Percentiles rank a stretch among this genome's conserved stretches.
Evolutionary conservation across 2,888 invertebrate species (phyloP).

Genomic region (Crossocerus cetratus): DNA sequence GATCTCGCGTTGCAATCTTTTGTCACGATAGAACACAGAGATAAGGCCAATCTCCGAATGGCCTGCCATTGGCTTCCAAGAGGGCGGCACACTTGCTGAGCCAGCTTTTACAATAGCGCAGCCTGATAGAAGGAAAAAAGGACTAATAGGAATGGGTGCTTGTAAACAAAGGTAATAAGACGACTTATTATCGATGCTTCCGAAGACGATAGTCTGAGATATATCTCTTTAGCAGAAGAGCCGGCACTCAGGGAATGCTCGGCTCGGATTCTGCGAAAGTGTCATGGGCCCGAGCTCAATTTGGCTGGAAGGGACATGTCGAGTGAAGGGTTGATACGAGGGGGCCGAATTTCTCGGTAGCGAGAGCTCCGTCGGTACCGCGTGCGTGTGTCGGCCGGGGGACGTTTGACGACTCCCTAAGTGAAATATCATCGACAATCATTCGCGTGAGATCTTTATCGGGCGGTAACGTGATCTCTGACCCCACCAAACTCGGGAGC

Average conservation of each 20-base stretch:
- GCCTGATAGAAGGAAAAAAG: too few species aligned
- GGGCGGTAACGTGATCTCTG: slow-evolving; percentile 69
- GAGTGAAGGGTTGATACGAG: neutral
- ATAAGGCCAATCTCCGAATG: neutral
- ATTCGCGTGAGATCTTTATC: slow-evolving; percentile 68
- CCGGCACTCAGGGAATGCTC: too few species aligned
- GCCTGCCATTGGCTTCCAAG: neutral
- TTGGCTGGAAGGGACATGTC: neutral
- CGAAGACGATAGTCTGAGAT: too few species aligned
- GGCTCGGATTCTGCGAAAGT: neutral
- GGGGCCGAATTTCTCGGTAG: neutral
- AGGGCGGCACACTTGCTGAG: too few species aligned
- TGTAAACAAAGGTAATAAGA: too few species aligned
- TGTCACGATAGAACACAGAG: neutral
- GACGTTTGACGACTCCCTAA: slow-evolving; percentile 63
- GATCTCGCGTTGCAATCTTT: neutral
- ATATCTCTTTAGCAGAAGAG: too few species aligned
- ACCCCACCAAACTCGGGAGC: slow-evolving; percentile 71
- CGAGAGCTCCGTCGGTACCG: slow-evolving; percentile 33
- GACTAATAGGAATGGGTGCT: too few species aligned
- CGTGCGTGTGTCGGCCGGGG: slow-evolving; percentile 22
- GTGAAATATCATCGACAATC: slow-evolving; percentile 70
- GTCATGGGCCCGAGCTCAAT: neutral
- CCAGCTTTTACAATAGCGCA: too few species aligned
- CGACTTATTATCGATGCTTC: too few species aligned